Conservation (phyloP, 2,888 invertebrate genomes). For the Meloe dianella region DNA sequence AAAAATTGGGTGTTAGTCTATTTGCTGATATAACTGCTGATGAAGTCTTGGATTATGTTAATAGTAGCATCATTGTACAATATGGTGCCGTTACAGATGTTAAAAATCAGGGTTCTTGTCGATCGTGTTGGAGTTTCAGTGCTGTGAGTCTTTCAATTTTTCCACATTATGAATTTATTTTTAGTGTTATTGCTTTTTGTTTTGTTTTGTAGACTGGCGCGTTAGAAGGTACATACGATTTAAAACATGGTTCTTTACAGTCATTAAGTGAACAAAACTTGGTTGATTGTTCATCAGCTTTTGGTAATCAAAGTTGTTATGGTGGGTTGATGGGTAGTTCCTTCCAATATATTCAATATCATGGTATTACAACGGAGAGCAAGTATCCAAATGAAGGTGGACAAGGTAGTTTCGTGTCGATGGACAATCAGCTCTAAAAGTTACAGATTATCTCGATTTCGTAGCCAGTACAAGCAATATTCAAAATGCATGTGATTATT, state of each 20-base stretch:
- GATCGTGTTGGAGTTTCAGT: neutral
- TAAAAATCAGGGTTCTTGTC: too few species aligned
- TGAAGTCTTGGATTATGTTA: too few species aligned
- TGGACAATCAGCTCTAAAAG: neutral
- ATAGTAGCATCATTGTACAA: neutral
- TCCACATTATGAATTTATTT: neutral
- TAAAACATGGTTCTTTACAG: too few species aligned
- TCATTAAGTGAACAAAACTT: too few species aligned
- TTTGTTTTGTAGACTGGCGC: too few species aligned
- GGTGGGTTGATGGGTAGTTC: constrained; percentile 29
- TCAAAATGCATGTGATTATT: constrained; percentile 66
- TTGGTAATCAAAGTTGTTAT: constrained; percentile 25
- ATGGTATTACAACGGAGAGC: constrained; percentile 52
- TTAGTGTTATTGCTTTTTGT: too few species aligned
- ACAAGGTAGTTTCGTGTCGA: constrained; percentile 18
- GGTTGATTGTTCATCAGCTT: too few species aligned
- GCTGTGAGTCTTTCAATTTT: constrained; percentile 16
- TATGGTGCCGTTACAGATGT: too few species aligned
- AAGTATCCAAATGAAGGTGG: constrained; percentile 38
- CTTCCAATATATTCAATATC: constrained; percentile 46
- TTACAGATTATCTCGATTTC: neutral
- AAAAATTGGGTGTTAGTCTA: constrained; percentile 50
- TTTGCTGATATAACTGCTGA: too few species aligned
- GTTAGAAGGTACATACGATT: neutral
- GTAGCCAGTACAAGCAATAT: neutral